Evolutionary conservation across 1,140 invertebrate species (phyloP).

Genomic region (Cecropterus lyciades): DNA sequence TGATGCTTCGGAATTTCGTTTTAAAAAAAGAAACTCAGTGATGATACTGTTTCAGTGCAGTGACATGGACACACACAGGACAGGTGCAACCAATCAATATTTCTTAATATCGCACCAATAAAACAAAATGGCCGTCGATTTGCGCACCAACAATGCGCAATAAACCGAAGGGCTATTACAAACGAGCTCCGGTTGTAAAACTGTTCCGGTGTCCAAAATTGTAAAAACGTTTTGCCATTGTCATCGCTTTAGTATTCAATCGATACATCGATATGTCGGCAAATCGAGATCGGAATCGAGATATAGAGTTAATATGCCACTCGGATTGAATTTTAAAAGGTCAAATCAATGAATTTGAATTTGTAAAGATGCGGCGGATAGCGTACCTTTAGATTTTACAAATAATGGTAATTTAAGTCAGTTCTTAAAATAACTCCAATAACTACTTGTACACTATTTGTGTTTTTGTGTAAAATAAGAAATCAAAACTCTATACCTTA

Average conservation of each 20-base stretch:
- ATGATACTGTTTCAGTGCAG: too few relatives aligned
- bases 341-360: conserved; percentile 42
- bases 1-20: too few relatives aligned
- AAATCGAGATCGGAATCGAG: conserved; percentile 51
- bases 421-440: conserved; percentile 25
- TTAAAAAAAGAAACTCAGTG: too few relatives aligned
- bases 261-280: conserved; percentile 47
- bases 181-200: conserved; percentile 49
- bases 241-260: conserved; percentile 56
- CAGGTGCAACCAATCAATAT: too few relatives aligned
- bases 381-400: conserved; percentile 23
- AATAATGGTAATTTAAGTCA: conserved; percentile 11
- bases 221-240: conserved; percentile 46
- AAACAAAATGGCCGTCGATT: conserved; percentile 27
- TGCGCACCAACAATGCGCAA: conserved; percentile 40
- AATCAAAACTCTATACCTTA: too few relatives aligned
- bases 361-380: conserved; percentile 46
- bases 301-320: conserved; percentile 51
- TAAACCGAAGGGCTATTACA: conserved; percentile 42
- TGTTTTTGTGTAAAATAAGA: too few relatives aligned
- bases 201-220: conserved; percentile 55
- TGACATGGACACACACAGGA: too few relatives aligned
- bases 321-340: conserved; percentile 43
- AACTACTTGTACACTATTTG: too few relatives aligned
- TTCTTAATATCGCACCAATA: conserved; percentile 7